Evolutionary conservation across 2,888 invertebrate genomes (phyloP), one percentile per base, ranked within the genome.

Genomic region (Temnothorax unifasciatus): DNA sequence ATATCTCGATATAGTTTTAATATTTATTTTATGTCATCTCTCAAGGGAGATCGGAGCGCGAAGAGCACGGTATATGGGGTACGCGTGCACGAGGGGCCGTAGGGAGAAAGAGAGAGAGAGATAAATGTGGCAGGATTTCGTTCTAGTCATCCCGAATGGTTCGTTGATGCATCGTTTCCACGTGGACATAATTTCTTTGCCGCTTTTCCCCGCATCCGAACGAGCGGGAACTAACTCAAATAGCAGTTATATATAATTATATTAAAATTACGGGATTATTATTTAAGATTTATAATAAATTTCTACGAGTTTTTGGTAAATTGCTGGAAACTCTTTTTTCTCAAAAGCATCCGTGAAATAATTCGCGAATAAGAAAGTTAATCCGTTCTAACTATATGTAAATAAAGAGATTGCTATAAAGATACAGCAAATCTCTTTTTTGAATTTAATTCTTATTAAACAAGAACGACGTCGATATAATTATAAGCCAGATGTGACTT

Each of bases 11-110:
- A 86, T 89, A 90, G 88, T 86, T 71, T 88, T 88, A 86, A 89
- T 88, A 90, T 89, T 90, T 90, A 90, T 90, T 90, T 90, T 90
- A 84, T 66, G 85, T 88, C 88, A 82, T 68, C 66, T 68, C 66
- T 83, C 57, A 69, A 82, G 50, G 41, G 66, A 69, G 63, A 82
- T 73, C 61, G 68, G n/a, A 81, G 68, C 69, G 77, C 44, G 54
- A 73, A 50, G 44, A 52, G 47, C 50, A 38, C 44, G 63, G 25
- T 38, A 11, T 41, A 41, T 6, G 38, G 6, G 11, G 9, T 61
- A 29, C 25, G 52, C 29, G 75, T 63, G 75, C 75, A 54, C 29
- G 61, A 75, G 52, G 44, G 52, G n/a, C 5, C 52, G 41, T 61
- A 61, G 9, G 41, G 15, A 3, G 15, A 29, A 11, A 57, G 13